Conservation (phyloP, 1,140 invertebrate genomes). For the Drosophila oshimai region DNA sequence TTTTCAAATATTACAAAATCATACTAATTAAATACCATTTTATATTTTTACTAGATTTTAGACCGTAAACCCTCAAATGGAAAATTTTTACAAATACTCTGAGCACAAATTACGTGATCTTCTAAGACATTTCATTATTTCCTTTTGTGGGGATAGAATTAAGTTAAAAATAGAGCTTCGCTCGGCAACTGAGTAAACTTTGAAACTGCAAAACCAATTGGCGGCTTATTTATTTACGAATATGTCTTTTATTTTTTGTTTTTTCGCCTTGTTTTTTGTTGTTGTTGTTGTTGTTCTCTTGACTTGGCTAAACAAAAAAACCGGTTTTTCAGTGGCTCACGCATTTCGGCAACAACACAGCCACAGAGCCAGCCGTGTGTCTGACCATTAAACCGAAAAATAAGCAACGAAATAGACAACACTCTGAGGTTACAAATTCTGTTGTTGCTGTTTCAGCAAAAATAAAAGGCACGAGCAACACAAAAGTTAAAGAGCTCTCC, state of each 20-base stretch:
- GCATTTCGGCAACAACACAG: conserved; percentile 43
- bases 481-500: conserved; percentile 32
- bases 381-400: conserved; percentile 54
- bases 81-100: no score
- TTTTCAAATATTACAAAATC: no score
- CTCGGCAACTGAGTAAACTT: conserved; percentile 17
- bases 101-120: neutral
- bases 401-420: conserved; percentile 50
- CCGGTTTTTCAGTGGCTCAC: conserved; percentile 55
- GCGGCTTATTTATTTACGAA: conserved; percentile 25
- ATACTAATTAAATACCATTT: no score
- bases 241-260: conserved; percentile 15
- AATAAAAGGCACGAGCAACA: conserved; percentile 12
- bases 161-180: neutral
- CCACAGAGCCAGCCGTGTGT: no score
- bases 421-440: conserved; percentile 67
- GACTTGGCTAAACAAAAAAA: conserved; percentile 43
- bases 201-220: conserved; percentile 23
- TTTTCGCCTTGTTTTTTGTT: neutral
- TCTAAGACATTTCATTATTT: neutral
- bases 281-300: conserved; percentile 26
- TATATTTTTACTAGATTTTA: no score
- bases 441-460: conserved; percentile 42
- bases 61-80: no score
- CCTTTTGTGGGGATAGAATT: neutral